These are phyloP conservation scores for Tapirus terrestris DNA, from an alignment of 2,113 vertebrate genomes.

Conservation along the genomic window DNA sequence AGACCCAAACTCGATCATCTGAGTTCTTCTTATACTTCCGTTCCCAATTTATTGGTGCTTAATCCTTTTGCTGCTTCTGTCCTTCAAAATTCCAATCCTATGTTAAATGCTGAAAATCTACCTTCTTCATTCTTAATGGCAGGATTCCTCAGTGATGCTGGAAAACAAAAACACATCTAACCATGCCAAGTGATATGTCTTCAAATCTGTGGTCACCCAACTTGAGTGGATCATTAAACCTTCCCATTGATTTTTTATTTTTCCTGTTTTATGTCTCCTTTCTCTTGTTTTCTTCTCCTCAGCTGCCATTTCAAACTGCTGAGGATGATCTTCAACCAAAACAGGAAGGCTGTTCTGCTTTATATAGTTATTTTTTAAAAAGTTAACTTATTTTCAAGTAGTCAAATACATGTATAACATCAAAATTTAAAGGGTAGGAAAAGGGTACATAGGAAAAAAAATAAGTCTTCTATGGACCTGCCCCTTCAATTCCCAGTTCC, in stretches of 20 bases:
- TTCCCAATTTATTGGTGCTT: neutral
- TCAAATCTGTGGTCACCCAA: neutral
- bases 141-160: neutral
- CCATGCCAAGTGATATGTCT: neutral
- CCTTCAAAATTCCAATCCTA: neutral
- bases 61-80: neutral
- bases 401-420: neutral
- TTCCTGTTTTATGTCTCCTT: neutral
- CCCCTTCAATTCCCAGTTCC: neutral
- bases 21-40: too few species aligned
- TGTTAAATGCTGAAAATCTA: neutral
- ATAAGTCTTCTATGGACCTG: neutral
- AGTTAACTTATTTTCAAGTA: neutral
- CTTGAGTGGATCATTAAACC: neutral
- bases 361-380: neutral
- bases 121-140: neutral
- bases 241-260: neutral
- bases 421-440: conserved; percentile 7
- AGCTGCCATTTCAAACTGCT: neutral
- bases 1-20: neutral
- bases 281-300: neutral
- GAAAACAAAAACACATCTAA: neutral
- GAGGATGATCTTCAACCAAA: neutral
- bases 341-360: neutral
- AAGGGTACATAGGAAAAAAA: neutral